Base-by-base conservation (phyloP, 1,140 invertebrate species). In the Pseudachorutes palmiensis region DNA sequence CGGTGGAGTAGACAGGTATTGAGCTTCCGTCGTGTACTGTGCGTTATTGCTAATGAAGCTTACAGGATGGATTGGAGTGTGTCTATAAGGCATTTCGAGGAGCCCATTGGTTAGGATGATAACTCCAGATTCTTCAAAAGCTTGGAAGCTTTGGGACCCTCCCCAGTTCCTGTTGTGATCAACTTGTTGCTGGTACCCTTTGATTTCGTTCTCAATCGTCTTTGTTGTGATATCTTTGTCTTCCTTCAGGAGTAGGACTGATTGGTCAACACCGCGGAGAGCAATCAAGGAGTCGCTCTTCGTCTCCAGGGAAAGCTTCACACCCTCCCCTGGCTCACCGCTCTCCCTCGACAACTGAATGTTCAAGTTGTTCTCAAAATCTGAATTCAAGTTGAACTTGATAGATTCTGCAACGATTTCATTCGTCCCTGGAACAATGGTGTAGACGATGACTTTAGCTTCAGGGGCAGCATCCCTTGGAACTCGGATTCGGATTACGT, bases 51-150 rank as follows among this genome's bases (percentile, higher is more conserved):
- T 29, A 9, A 58, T 9, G 30, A 29, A 14, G 14, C 29, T 26
- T 31, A 5, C 12, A 9, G 19, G 19, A 33, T 61, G 12, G 16
- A 29, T 14, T 19, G 59, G 59, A 29, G 12, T n/a, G 5, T 61
- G 16, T 33, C 59, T 5, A 61, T 26, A 31, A 9, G 28, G 55
- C 55, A 22, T 22, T 9, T 58, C 55, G 9, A 61, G 3, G 30
- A 61, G 30, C 9, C 29, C 87, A 76, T 92, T 91, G 12, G 88
- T 89, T 36, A 91, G 74, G 31, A 92, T 80, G 2, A 89, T 82
- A 2, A 88, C 83, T 51, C 90, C 89, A 29, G 86, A 84, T 79
- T 89, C 87, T 85, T 91, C 65, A 36, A 70, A 70, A 29, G 66
- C 31, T 62, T 67, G 45, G 30, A 60, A 66, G 0, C 57, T 45